Percentiles rank a stretch among this genome's conserved stretches.
Conservation (phyloP, 2,888 invertebrate species). For the Metacarcinus magister region DNA sequence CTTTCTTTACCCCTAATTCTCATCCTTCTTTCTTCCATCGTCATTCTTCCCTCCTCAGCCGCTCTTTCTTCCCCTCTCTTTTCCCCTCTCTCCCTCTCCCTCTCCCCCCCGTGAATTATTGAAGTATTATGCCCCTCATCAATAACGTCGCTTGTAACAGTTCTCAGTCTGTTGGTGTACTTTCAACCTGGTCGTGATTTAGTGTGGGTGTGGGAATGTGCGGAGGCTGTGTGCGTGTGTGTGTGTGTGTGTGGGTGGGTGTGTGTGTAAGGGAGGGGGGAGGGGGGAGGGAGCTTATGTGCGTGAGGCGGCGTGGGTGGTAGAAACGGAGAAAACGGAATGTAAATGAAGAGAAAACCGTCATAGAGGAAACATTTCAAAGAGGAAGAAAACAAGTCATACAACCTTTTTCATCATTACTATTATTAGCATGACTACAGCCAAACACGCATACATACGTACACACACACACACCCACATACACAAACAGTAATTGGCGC, state of each 20-base stretch:
- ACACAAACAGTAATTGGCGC: not conserved
- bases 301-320: constrained; percentile 23
- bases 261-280: constrained; percentile 15
- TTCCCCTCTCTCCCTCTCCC: not conserved
- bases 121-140: constrained; percentile 45
- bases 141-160: not conserved
- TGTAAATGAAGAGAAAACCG: not conserved
- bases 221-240: not conserved
- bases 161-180: constrained; percentile 41
- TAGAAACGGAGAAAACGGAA: not conserved
- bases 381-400: too few species aligned
- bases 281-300: not conserved
- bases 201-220: constrained; percentile 42
- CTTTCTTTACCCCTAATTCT: not conserved
- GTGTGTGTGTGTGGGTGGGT: constrained; percentile 12
- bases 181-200: not conserved
- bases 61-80: not conserved
- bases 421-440: not conserved
- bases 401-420: not conserved
- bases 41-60: too few species aligned
- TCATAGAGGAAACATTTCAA: not conserved
- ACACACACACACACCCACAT: not conserved
- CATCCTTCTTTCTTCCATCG: not conserved
- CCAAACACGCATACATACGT: not conserved
- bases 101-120: not conserved